Evolutionary conservation across 92 coral and sea anemone genomes (phyloP), one percentile per base, ranked within the genome.

Genomic region (Meandrina meandrites): DNA sequence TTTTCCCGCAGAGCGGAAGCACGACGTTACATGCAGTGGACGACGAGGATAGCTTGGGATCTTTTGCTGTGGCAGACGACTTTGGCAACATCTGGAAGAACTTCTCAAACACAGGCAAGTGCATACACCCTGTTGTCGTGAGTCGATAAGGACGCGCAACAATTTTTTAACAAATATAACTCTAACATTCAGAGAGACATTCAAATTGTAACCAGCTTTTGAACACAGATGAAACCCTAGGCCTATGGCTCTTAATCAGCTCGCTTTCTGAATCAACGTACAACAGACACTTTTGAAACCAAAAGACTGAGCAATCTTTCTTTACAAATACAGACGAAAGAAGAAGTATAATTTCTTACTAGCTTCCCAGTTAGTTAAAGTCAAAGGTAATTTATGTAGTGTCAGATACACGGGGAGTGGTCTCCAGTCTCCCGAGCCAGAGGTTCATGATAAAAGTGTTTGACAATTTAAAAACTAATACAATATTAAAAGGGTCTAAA

Each of bases 1-100:
- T 94, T 77, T 94, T 88, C 67, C 94, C 98, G 19, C 98, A 94
- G 88, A 94, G 98, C 70, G 98, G 98, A 28, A 94, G 98, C 58
- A 93, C 94, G 11, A 91, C 98, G 30, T 81, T 94, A 18, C 77
- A 89, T 83, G 89, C 93, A 48, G 92, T 93, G 31, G 94, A 84
- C 24, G 87, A 86, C 18, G 86, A 93, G 21, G 94, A 88, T 42
- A 80, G 79, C 36, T 75, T 74, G 34, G 88, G 88, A 1, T 93
- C 98, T 8, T 94, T 93, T 91, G 93, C 91, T 16, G 94, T 91
- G 58, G 93, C 94, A 17, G 89, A 94, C 78, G 92, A 93, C 32
- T 93, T 95, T 83, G 75, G 68, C 13, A 89, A 93, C 16, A 85
- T 87, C 40, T 95, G 98, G 98, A 89, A 88, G 57, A 79, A 80